These are phyloP conservation scores for Lithophane ornitopus DNA, from an alignment of 2,888 invertebrate genomes.

Conservation along the genomic window DNA sequence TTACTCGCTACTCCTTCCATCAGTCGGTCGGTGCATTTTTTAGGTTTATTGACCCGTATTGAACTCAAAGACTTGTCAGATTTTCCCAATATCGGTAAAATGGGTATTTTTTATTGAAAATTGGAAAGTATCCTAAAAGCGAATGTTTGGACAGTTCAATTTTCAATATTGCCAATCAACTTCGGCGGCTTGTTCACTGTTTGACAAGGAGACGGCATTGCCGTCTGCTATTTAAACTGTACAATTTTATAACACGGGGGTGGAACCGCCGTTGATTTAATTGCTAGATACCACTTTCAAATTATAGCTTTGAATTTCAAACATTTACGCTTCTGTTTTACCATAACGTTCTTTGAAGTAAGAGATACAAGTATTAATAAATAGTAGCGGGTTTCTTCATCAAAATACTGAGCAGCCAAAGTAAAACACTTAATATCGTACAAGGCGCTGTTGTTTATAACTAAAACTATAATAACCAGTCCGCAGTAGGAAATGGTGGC, in stretches of 20 bases:
- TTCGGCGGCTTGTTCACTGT: slow-evolving; percentile 75
- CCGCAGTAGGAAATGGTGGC: slow-evolving; percentile 32
- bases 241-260: slow-evolving; percentile 80
- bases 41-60: slow-evolving; percentile 65
- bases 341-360: slow-evolving; percentile 11
- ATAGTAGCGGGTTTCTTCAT: slow-evolving; percentile 9
- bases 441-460: slow-evolving; percentile 20
- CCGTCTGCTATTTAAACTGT: slow-evolving; percentile 79
- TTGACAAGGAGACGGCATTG: slow-evolving; percentile 76
- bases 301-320: slow-evolving; percentile 71
- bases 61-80: slow-evolving; percentile 71
- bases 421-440: slow-evolving; percentile 4
- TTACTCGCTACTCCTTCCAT: slow-evolving; percentile 68
- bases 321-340: slow-evolving; percentile 59
- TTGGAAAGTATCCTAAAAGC: slow-evolving; percentile 76
- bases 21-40: slow-evolving; percentile 67
- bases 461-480: slow-evolving; percentile 36
- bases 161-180: slow-evolving; percentile 85
- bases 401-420: slow-evolving; percentile 5
- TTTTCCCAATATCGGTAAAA: slow-evolving; percentile 75
- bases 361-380: slow-evolving; percentile 6
- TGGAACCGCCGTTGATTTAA: slow-evolving; percentile 73
- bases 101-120: slow-evolving; percentile 76
- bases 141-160: slow-evolving; percentile 82
- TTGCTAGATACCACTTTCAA: slow-evolving; percentile 69